These are phyloP conservation scores for Leucoraja ocellata DNA, from an alignment of 2,797 vertebrate species.

Conservation along the genomic window DNA sequence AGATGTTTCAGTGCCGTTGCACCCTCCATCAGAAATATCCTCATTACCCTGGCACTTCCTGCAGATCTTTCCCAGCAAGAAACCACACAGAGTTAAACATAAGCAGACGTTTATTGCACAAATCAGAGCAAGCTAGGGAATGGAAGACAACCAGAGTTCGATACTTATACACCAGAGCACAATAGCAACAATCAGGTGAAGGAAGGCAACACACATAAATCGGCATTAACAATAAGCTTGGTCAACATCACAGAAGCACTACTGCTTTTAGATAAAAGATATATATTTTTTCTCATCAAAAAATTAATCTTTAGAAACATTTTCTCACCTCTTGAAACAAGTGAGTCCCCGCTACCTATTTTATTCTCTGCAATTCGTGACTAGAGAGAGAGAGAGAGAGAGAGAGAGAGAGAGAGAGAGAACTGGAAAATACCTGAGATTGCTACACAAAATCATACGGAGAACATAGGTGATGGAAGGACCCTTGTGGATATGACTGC, in stretches of 20 bases:
- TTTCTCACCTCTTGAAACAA: neutral
- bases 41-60: neutral
- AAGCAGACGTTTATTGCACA: conserved; percentile 33
- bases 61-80: neutral
- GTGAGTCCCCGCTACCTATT: neutral
- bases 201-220: neutral
- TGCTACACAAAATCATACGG: neutral
- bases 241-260: neutral
- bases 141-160: conserved; percentile 3
- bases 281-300: conserved; percentile 13
- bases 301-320: conserved; percentile 27
- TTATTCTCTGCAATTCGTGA: neutral
- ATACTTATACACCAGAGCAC: neutral
- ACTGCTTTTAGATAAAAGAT: conserved; percentile 13
- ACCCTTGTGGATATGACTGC: neutral
- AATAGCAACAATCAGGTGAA: neutral
- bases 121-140: neutral
- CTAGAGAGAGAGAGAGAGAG: neutral
- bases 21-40: too few species aligned
- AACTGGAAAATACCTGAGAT: conserved; percentile 23
- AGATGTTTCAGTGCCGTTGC: neutral
- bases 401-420: too few species aligned
- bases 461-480: neutral
- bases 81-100: neutral
- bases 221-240: neutral